Evolutionary conservation across 1,140 invertebrate genomes (phyloP).

Genomic region (Leptinotarsa undecemlineata): DNA sequence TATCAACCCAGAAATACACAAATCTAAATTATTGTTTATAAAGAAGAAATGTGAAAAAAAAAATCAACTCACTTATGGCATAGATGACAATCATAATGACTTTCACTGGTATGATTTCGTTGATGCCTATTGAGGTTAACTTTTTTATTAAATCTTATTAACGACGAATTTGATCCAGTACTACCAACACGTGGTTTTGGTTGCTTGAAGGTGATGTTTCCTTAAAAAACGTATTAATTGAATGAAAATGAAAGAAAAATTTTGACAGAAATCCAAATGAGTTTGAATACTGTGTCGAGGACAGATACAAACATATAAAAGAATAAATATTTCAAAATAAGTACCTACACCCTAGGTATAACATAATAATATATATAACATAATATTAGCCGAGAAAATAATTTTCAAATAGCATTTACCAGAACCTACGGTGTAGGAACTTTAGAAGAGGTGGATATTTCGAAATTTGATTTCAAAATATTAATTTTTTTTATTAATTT

Average conservation of each 20-base stretch:
- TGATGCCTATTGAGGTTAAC: constrained; percentile 42
- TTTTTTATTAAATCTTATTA: constrained; percentile 37
- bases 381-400: no score
- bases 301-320: no score
- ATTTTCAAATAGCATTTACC: no score
- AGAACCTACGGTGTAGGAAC: no score
- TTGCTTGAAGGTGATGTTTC: constrained; percentile 26
- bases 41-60: neutral
- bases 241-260: neutral
- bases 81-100: constrained; percentile 40
- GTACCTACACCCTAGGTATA: no score
- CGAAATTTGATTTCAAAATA: no score
- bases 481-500: no score
- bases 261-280: neutral
- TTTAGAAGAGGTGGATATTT: no score
- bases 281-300: neutral
- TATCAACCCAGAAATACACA: no score
- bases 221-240: constrained; percentile 12
- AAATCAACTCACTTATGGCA: constrained; percentile 41
- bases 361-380: no score
- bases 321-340: no score
- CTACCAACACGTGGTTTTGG: constrained; percentile 21
- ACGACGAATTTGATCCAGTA: constrained; percentile 18
- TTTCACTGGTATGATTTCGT: constrained; percentile 36
- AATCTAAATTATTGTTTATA: no score